Base-by-base conservation (phyloP, 2,888 invertebrate genomes). In the Hipparchia semele region DNA sequence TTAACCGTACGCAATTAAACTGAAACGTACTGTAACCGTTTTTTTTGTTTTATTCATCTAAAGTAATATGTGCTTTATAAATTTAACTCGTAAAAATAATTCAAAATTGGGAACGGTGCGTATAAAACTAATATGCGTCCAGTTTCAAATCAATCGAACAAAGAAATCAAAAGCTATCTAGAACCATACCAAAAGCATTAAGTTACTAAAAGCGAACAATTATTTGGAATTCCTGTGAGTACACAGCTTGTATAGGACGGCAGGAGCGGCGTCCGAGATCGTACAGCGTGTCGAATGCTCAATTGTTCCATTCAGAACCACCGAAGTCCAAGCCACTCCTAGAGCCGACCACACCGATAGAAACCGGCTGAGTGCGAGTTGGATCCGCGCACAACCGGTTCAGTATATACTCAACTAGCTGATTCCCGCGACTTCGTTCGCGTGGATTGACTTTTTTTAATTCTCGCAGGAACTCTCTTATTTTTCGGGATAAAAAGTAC, bases 251-350 rank as follows among this genome's bases (percentile, higher is more conserved):
- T 60, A 56, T 70, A 67, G 72, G 58, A 64, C 70, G 64, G 64
- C 10, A 12, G 33, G 33, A 10, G 4, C 13, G 10, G 69, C 9
- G 53, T 53, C 45, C 72, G 72, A 70, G 71, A 68, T 76, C 71
- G 73, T 71, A 73, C 68, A 68, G 75, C 74, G 75, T 72, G 74
- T 71, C 74, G 69, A 75, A 73, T 67, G 71, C 65, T 60, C 75
- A 76, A 65, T 77, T 78, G 78, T 78, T 73, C 73, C 73, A 68
- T 67, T 71, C 67, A 76, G 74, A 68, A 62, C 75, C 51, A 68
- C 13, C 56, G n/a, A 13, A 33, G 59, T 10, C 54, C 58, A 45
- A 51, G 46, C 70, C 49, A 8, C 53, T 69, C 56, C 67, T 51
- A 71, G 60, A 39, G 56, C 56, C 10, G 45, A 54, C 39, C 62